phyloP scores from a whole-genome alignment of 2,797 vertebrate genomes.

The Trachurus trachurus region DNA sequence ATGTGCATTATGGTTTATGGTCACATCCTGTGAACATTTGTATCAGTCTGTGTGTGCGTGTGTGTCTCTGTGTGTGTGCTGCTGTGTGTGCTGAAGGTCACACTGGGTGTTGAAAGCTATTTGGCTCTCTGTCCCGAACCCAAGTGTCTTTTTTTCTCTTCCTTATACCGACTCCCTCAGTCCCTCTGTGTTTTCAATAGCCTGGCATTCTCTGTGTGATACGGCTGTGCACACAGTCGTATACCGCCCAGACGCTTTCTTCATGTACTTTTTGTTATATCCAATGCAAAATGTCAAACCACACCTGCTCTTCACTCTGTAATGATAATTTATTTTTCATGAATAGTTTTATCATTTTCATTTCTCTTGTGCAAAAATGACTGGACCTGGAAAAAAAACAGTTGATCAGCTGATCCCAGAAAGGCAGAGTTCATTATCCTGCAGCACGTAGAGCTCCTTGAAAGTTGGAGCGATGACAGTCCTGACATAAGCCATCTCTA shows the following conservation, averaged over 20 bases:
- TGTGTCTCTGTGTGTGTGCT: slow-evolving; percentile 16
- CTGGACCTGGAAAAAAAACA: too few relatives aligned
- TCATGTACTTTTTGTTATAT: neutral
- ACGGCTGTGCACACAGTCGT: slow-evolving; percentile 39
- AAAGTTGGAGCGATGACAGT: slow-evolving; percentile 7
- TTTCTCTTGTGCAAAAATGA: neutral
- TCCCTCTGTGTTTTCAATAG: slow-evolving; percentile 52
- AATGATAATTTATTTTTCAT: neutral
- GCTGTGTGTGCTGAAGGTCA: slow-evolving; percentile 79
- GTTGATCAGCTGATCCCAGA: neutral
- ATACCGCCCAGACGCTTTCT: slow-evolving; percentile 17
- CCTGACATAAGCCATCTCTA: neutral
- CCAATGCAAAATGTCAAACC: slow-evolving; percentile 12
- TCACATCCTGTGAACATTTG: slow-evolving; percentile 74
- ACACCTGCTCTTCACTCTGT: neutral
- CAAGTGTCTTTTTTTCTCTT: slow-evolving; percentile 58
- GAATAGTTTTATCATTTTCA: neutral
- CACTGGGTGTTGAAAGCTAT: slow-evolving; percentile 76
- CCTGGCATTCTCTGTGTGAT: slow-evolving; percentile 59
- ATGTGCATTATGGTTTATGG: slow-evolving; percentile 80
- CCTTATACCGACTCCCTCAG: slow-evolving; percentile 41
- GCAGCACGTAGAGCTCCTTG: slow-evolving; percentile 16
- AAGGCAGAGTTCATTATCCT: slow-evolving; percentile 23
- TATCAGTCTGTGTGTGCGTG: slow-evolving; percentile 37
- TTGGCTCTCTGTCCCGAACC: slow-evolving; percentile 71